Percentiles rank a stretch among this genome's conserved stretches.
Conservation (phyloP, 1,140 invertebrate species). For the Drosophila mayri region DNA sequence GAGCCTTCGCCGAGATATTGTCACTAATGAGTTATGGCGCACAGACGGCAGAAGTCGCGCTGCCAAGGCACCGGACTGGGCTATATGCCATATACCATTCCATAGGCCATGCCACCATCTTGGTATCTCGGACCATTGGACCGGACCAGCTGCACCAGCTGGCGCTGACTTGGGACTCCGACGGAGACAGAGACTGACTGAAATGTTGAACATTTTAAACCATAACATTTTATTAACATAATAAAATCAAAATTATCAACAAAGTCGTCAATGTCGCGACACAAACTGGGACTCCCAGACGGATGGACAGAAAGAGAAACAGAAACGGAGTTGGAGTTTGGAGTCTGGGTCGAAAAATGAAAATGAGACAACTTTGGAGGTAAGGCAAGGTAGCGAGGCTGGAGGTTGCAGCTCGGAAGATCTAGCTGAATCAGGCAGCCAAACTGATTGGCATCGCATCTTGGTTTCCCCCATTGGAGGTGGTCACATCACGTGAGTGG, state of each 20-base stretch:
- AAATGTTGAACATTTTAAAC: slow-evolving; percentile 83
- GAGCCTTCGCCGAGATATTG: slow-evolving; percentile 63
- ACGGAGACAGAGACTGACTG: slow-evolving; percentile 46
- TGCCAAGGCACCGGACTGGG: slow-evolving; percentile 12
- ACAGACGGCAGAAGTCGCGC: slow-evolving; percentile 67
- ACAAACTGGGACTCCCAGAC: slow-evolving; percentile 46
- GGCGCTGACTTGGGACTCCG: slow-evolving; percentile 28
- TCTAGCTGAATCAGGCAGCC: slow-evolving; percentile 36
- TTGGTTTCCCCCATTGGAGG: slow-evolving; percentile 19
- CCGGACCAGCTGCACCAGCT: slow-evolving; percentile 49
- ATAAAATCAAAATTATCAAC: slow-evolving; percentile 85
- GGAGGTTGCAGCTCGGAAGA: slow-evolving; percentile 40
- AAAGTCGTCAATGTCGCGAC: slow-evolving; percentile 84
- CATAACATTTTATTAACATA: slow-evolving; percentile 85
- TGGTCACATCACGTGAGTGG: slow-evolving; percentile 40
- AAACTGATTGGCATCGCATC: slow-evolving; percentile 65
- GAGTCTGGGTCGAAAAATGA: slow-evolving; percentile 58
- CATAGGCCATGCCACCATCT: background rate
- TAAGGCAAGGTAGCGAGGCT: slow-evolving; percentile 70
- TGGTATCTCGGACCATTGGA: slow-evolving; percentile 34
- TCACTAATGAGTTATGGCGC: slow-evolving; percentile 84
- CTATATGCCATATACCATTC: slow-evolving; percentile 13
- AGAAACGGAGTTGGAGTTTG: background rate
- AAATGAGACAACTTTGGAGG: slow-evolving; percentile 77
- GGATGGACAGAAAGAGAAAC: slow-evolving; percentile 26